These are phyloP conservation scores for Acrocephalus scirpaceus DNA, from an alignment of 2,797 vertebrate genomes.

Conservation along the genomic window DNA sequence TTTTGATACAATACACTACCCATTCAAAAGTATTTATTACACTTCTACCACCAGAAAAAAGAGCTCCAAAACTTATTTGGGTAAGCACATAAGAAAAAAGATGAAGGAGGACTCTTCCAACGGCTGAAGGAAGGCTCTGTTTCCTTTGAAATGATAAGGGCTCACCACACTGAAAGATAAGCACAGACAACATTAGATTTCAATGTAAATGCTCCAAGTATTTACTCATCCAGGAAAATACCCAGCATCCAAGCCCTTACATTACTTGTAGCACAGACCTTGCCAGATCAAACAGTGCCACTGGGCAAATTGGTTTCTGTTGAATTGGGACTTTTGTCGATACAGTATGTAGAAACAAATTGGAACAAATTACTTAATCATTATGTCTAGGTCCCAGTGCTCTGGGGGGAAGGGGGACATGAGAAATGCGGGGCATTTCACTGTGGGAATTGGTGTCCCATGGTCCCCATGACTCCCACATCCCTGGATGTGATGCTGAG, in stretches of 20 bases:
- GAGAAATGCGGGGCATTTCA: background rate
- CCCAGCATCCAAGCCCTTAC: background rate
- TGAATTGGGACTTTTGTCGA: background rate
- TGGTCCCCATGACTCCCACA: background rate
- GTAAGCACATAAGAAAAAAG: background rate
- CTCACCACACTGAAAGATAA: constrained; percentile 7
- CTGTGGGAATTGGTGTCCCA: accelerated
- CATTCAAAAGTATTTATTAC: background rate
- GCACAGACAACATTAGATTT: background rate
- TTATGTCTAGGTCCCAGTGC: background rate
- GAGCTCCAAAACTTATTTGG: background rate
- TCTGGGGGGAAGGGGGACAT: background rate
- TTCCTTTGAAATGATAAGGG: background rate
- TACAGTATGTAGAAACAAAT: background rate
- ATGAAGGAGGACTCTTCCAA: background rate
- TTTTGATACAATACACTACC: background rate
- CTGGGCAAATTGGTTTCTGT: background rate
- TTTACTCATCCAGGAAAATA: background rate
- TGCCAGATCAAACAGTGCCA: background rate
- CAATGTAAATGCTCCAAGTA: background rate
- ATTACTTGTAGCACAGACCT: background rate
- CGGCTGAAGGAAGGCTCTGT: background rate
- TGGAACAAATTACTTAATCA: background rate
- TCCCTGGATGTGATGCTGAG: background rate
- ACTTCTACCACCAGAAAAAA: background rate